Base-by-base conservation (phyloP, 2,888 invertebrate species). In the Bimastos eiseni region DNA sequence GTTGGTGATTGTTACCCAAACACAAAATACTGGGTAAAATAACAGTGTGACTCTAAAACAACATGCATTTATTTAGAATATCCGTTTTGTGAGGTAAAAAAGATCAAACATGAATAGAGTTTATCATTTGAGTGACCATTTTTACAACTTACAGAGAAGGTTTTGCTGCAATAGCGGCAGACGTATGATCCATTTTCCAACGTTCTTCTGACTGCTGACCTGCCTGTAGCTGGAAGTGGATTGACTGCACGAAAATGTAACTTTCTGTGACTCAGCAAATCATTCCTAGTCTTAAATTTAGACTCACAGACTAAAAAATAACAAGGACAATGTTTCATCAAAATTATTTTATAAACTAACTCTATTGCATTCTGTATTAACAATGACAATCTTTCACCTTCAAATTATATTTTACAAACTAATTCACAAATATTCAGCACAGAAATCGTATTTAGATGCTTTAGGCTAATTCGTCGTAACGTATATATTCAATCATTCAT, bases 231-330 rank as follows among this genome's bases (percentile, higher is more conserved):
- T 24, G 41, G 34, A 24, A 91, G 88, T 1, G 91, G 91, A 37
- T 91, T 90, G 34, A 83, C 84, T 34, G 49, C 83, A 70, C 91
- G 89, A 89, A 92, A 92, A 86, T 92, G 92, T 21, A 49, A 70
- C 33, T 36, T 37, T 6, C 90, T 83, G 90, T 92, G 92, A 19
- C 44, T 83, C 89, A 89, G 90, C 89, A 91, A 89, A 90, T 91
- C 92, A 70, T 83, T 90, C 17, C 83, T 41, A 19, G 91, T 92
- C 90, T 92, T 92, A 84, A 92, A 92, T 90, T 88, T 70, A 13
- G 55, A 33, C 33, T 83, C 88, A 83, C 92, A 92, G 13, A 90
- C 92, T 92, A 91, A 34, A 70, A 44, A 44, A 37, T 24, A 44
- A 34, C 41, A 38, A 24, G 24, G n/a, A 37, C 37, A 38, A 88